Evolutionary conservation across 1,140 invertebrate genomes (phyloP).

Genomic region (Drosophila ambigua): DNA sequence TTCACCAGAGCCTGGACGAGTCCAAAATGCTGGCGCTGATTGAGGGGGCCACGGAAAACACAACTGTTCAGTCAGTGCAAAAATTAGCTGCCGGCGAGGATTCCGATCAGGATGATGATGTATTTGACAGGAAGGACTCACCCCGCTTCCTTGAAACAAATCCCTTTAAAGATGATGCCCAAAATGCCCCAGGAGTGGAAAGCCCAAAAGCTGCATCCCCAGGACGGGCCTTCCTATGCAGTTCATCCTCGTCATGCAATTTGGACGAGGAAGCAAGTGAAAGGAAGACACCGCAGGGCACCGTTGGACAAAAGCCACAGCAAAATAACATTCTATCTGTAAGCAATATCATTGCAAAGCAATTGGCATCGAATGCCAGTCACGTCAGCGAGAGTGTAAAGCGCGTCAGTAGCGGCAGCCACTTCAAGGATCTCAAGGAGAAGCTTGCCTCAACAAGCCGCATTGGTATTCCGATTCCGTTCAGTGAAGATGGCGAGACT

Average conservation of each 20-base stretch:
- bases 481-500: conserved; percentile 12
- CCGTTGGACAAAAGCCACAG: conserved; percentile 43
- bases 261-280: conserved; percentile 35
- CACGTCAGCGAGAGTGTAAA: conserved; percentile 71
- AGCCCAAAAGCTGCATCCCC: conserved; percentile 14
- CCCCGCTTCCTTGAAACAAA: conserved; percentile 75
- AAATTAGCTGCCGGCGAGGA: conserved; percentile 54
- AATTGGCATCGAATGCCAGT: conserved; percentile 68
- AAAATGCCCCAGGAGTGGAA: conserved; percentile 25
- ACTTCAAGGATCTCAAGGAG: conserved; percentile 85
- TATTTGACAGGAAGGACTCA: conserved; percentile 63
- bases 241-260: conserved; percentile 50
- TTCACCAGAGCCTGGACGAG: conserved; percentile 87
- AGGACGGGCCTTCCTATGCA: conserved; percentile 50
- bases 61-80: conserved; percentile 31
- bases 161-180: conserved; percentile 76
- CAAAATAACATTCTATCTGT: conserved; percentile 74
- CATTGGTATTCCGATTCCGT: conserved; percentile 55
- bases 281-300: conserved; percentile 18
- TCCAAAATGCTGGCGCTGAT: conserved; percentile 83
- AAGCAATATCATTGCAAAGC: conserved; percentile 82
- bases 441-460: conserved; percentile 84
- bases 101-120: conserved; percentile 66
- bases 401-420: conserved; percentile 79
- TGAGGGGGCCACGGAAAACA: conserved; percentile 51